Evolutionary conservation across 2,113 vertebrate species (phyloP).

Genomic region (Archilochus colubris): DNA sequence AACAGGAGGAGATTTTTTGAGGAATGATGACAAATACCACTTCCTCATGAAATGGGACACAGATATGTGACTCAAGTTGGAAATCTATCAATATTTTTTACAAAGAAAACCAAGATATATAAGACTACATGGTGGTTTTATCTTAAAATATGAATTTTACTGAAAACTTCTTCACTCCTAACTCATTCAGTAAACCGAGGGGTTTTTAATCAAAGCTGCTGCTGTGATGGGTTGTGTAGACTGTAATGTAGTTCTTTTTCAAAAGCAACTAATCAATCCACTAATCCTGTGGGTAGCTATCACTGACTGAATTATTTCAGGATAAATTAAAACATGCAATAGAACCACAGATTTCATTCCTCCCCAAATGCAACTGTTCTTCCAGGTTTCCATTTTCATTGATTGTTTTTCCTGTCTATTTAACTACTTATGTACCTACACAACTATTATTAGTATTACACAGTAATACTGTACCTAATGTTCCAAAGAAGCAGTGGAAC

Average conservation of each 20-base stretch:
- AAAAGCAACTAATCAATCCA: not conserved
- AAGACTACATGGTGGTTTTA: not conserved
- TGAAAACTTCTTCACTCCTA: not conserved
- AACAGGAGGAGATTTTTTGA: not conserved
- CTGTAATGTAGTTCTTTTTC: not conserved
- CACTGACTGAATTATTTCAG: not conserved
- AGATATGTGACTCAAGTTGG: not conserved
- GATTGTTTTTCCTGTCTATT: not conserved
- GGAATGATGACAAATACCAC: not conserved
- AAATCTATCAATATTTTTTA: not conserved
- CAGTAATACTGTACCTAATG: not conserved
- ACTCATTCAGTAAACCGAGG: not conserved
- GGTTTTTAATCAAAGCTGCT: not conserved
- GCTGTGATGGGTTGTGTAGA: not conserved
- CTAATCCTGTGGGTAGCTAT: not conserved
- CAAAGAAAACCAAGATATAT: not conserved
- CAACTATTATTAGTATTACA: not conserved
- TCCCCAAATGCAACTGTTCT: not conserved
- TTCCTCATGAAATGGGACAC: not conserved
- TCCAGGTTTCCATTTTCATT: not conserved
- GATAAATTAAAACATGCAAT: not conserved
- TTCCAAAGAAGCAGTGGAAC: not conserved
- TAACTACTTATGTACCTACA: not conserved
- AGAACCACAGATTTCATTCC: not conserved
- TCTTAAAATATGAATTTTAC: not conserved